These are phyloP conservation scores for Distichodus sexfasciatus DNA, from an alignment of 2,797 vertebrate species.

Conservation along the genomic window DNA sequence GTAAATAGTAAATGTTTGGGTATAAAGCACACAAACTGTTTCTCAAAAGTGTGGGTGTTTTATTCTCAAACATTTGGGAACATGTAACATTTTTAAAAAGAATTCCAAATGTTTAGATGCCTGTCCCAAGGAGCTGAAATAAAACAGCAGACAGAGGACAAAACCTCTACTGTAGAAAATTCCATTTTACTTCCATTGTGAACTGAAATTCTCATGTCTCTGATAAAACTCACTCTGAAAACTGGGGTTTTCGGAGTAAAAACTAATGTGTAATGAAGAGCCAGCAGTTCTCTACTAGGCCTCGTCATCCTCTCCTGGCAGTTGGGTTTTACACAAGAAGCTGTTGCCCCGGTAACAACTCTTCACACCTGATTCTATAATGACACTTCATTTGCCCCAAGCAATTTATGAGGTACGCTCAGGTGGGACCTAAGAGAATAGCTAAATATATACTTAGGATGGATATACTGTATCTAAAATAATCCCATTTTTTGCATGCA, in stretches of 20 bases:
- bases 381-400: slow-evolving; percentile 31
- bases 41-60: too few relatives aligned
- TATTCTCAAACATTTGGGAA: too few relatives aligned
- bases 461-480: background rate
- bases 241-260: background rate
- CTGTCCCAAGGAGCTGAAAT: background rate
- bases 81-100: background rate
- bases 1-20: too few relatives aligned
- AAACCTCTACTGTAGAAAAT: slow-evolving; percentile 5
- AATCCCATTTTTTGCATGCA: background rate
- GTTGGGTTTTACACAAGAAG: slow-evolving; percentile 37
- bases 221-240: background rate
- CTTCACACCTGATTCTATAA: slow-evolving; percentile 46
- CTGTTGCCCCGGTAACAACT: slow-evolving; percentile 47
- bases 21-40: too few relatives aligned
- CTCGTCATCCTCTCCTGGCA: slow-evolving; percentile 23
- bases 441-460: slow-evolving; percentile 4
- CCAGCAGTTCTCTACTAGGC: background rate
- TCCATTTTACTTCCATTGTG: background rate
- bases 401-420: slow-evolving; percentile 16
- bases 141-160: too few relatives aligned
- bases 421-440: background rate
- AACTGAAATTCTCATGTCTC: background rate
- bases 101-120: background rate
- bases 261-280: slow-evolving; percentile 26